Base-by-base conservation (phyloP, 2,113 vertebrate species). In the Mirounga angustirostris region DNA sequence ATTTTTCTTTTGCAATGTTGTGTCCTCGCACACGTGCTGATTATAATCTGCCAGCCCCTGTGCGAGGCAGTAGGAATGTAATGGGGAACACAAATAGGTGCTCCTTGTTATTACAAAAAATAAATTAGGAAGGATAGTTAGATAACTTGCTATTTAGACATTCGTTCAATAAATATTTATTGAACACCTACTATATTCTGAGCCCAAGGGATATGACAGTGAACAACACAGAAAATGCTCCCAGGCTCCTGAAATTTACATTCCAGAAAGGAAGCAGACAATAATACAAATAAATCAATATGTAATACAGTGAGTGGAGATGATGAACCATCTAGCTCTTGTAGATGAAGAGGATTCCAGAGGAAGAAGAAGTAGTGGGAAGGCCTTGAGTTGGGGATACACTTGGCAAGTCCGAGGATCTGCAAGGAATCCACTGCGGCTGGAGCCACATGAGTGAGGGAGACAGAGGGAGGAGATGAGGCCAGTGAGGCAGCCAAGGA, bases 181-280 rank as follows among this genome's bases (percentile, higher is more conserved):
- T 26, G 15, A 84, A 7, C 69, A 21, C 18, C 7, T 71, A 81
- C 22, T 79, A 7, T 50, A 58, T 54, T 80, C 21, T 11, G 82
- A 83, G 18, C 22, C 36, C 18, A 50, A 54, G 30, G 36, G 30
- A 28, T 36, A 67, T 16, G 18, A 33, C 46, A 78, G 58, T 50
- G 52, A 92, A 95, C n/a, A 91, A 33, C 22, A 84, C 18, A 59
- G 43, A 92, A 87, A 85, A 50, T 67, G 11, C 11, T 43, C 30
- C 24, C 54, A 33, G 67, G 26, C 8, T 86, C 43, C n/a, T 94
- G 26, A 97, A 54, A 61, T 81, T 86, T 65, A 74, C n/a, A 73
- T 85, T 92, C 63, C 40, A 85, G 84, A 91, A 94, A 71, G n/a
- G 18, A 89, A 87, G 19, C 7, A 56, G n/a, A 67, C 85, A 93